phyloP scores from a whole-genome alignment of 2,113 vertebrate species.

The Tragelaphus strepsiceros region DNA sequence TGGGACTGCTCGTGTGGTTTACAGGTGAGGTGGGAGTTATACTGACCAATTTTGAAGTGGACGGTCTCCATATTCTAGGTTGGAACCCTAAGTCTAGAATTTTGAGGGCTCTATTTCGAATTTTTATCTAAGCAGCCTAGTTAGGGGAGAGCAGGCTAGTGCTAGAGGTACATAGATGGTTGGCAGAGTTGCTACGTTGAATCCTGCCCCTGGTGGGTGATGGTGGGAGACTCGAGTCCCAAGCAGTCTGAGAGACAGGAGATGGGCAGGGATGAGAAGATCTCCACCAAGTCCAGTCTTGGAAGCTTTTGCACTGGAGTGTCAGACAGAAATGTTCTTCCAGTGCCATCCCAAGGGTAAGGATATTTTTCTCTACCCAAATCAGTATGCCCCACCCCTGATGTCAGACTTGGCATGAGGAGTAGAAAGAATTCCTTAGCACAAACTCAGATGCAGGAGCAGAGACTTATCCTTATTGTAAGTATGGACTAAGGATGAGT shows the following conservation, averaged over 20 bases:
- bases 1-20: fast-evolving
- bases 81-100: background rate
- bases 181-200: fast-evolving
- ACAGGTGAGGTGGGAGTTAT: background rate
- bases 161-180: no score
- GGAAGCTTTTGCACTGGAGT: no score
- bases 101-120: background rate
- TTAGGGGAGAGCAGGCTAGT: background rate
- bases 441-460: background rate
- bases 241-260: background rate
- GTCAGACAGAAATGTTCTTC: background rate
- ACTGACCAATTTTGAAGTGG: background rate
- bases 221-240: background rate
- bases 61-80: background rate
- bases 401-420: fast-evolving
- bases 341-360: background rate
- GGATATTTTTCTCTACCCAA: background rate
- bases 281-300: fast-evolving
- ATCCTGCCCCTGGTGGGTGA: background rate
- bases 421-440: no score
- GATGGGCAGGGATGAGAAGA: fast-evolving
- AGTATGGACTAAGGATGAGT: background rate
- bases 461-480: background rate
- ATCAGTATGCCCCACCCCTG: background rate
- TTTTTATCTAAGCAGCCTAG: background rate